These are phyloP conservation scores for Spea bombifrons DNA, from an alignment of 2,113 vertebrate genomes.

Conservation along the genomic window DNA sequence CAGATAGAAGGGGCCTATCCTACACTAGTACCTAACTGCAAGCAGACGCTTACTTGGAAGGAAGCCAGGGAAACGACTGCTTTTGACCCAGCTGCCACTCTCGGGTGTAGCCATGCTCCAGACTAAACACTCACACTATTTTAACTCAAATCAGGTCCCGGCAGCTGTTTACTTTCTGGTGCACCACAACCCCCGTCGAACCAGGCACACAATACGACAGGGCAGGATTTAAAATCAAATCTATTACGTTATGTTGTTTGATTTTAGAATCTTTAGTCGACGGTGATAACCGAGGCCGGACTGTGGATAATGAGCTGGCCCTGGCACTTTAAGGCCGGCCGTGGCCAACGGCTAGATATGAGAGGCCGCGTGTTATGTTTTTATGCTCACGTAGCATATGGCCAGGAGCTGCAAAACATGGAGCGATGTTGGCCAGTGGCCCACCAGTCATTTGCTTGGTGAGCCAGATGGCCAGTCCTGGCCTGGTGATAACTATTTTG, in stretches of 20 bases:
- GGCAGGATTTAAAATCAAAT: slow-evolving; percentile 62
- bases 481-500: too few relatives aligned
- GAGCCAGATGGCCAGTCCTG: too few relatives aligned
- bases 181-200: slow-evolving; percentile 55
- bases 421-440: too few relatives aligned
- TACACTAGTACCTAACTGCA: slow-evolving; percentile 80
- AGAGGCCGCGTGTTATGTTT: too few relatives aligned
- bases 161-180: slow-evolving; percentile 80
- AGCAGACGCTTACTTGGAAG: slow-evolving; percentile 83
- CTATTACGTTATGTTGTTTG: slow-evolving; percentile 54
- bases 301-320: slow-evolving; percentile 37
- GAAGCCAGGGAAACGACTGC: slow-evolving; percentile 85
- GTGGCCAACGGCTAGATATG: too few relatives aligned
- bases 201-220: slow-evolving; percentile 14
- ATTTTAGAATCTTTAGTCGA: slow-evolving; percentile 31
- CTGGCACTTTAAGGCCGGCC: too few relatives aligned
- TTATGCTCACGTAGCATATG: too few relatives aligned
- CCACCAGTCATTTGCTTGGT: too few relatives aligned
- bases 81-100: slow-evolving; percentile 95
- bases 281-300: slow-evolving; percentile 22
- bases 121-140: slow-evolving; percentile 90
- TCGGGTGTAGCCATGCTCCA: slow-evolving; percentile 86
- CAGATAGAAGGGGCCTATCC: slow-evolving; percentile 73
- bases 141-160: slow-evolving; percentile 83
- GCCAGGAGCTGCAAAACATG: too few relatives aligned